A percentile compares a stretch with the other conserved stretches of the same genome.
Evolutionary conservation across 2,797 vertebrate genomes (phyloP).

Genomic region (Gymnothorax reevesii): DNA sequence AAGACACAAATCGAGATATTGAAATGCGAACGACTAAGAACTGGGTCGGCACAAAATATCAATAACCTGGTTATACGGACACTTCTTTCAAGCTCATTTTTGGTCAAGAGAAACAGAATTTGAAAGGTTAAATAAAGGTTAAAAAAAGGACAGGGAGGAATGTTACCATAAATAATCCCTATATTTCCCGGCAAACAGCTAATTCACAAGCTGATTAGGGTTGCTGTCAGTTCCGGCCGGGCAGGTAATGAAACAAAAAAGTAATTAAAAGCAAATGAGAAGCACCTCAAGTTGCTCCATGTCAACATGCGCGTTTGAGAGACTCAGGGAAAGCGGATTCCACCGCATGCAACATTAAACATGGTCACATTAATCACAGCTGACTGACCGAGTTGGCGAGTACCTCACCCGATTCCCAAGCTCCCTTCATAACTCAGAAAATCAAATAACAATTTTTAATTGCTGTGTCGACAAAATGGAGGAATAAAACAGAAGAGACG

Average conservation of each 20-base stretch:
- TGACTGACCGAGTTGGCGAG: neutral
- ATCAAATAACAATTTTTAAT: neutral
- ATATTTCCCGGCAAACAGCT: neutral
- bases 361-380: neutral
- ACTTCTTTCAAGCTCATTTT: too few species aligned
- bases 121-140: too few species aligned
- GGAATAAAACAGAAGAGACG: neutral
- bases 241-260: neutral
- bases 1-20: neutral
- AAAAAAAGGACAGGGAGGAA: neutral
- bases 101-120: too few species aligned
- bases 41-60: too few species aligned
- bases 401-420: neutral
- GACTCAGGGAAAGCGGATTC: neutral
- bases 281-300: neutral
- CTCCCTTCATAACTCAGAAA: neutral
- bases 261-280: neutral
- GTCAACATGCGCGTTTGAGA: neutral
- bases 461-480: neutral
- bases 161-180: neutral
- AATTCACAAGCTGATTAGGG: neutral
- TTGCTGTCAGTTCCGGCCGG: neutral
- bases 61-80: too few species aligned
- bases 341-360: neutral
- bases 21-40: neutral